Percentiles rank a stretch among this genome's conserved stretches.
Conservation (phyloP, 2,888 invertebrate species). For the Marasmarcha lunaedactyla region DNA sequence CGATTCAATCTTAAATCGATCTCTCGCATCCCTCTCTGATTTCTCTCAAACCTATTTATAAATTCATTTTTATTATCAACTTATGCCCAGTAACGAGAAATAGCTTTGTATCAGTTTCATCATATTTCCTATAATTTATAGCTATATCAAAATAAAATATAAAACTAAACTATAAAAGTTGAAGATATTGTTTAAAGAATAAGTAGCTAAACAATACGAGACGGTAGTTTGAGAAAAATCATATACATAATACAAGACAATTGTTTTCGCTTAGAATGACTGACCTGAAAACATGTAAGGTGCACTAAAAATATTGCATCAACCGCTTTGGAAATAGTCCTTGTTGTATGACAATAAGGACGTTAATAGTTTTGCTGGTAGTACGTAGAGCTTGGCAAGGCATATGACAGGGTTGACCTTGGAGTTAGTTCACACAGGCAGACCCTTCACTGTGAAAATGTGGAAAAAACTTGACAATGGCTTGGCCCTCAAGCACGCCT, state of each 20-base stretch:
- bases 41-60: slow-evolving; percentile 32
- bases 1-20: slow-evolving; percentile 2
- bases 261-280: no score
- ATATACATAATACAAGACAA: no score
- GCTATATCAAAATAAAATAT: no score
- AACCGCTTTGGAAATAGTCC: background rate
- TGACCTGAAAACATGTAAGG: background rate
- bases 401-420: slow-evolving; percentile 60
- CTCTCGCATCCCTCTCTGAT: slow-evolving; percentile 32
- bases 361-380: background rate
- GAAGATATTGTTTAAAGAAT: no score
- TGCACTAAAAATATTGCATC: background rate
- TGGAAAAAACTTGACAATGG: slow-evolving; percentile 62
- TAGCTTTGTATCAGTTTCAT: background rate
- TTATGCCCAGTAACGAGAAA: slow-evolving; percentile 4
- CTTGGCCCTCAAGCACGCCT: slow-evolving; percentile 45
- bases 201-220: no score
- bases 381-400: slow-evolving; percentile 31
- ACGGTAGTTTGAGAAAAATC: no score
- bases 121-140: background rate
- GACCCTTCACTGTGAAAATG: slow-evolving; percentile 65
- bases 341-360: background rate
- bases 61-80: slow-evolving; percentile 18
- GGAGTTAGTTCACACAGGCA: slow-evolving; percentile 56
- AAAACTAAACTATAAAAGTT: no score